Percentiles rank a stretch among this genome's conserved stretches.
Conservation (phyloP, 2,797 vertebrate genomes). For the Aldrovandia affinis region DNA sequence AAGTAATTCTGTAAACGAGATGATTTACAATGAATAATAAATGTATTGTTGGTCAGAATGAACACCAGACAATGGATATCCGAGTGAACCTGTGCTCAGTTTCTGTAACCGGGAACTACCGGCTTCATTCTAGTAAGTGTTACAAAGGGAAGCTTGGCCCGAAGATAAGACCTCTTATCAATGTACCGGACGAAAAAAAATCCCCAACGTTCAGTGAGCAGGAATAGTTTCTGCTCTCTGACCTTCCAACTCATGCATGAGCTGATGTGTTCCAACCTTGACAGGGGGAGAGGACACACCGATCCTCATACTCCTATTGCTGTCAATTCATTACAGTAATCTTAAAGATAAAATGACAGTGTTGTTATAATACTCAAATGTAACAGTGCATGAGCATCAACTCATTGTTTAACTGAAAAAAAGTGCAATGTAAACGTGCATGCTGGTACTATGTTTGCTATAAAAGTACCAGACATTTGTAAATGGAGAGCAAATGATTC, state of each 20-base stretch:
- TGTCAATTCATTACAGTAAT: background rate
- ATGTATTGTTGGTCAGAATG: background rate
- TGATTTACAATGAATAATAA: background rate
- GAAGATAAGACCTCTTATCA: slow-evolving; percentile 5
- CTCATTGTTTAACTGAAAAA: background rate
- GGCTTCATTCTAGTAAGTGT: background rate
- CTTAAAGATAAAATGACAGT: background rate
- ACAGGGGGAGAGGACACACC: background rate
- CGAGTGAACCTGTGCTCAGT: background rate
- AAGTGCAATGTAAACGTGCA: background rate
- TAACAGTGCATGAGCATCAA: background rate
- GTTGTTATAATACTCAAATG: background rate
- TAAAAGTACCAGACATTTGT: background rate
- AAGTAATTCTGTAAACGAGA: background rate
- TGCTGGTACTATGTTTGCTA: background rate
- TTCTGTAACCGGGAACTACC: background rate
- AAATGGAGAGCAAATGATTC: background rate
- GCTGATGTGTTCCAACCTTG: background rate
- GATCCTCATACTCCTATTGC: background rate
- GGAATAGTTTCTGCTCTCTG: slow-evolving; percentile 2
- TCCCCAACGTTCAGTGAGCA: background rate
- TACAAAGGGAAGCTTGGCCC: background rate
- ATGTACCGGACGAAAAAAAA: background rate
- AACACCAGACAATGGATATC: background rate
- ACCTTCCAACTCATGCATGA: slow-evolving; percentile 23